Evolutionary conservation across 2,113 vertebrate species (phyloP).

Genomic region (Sinocyclocheilus rhinocerous): DNA sequence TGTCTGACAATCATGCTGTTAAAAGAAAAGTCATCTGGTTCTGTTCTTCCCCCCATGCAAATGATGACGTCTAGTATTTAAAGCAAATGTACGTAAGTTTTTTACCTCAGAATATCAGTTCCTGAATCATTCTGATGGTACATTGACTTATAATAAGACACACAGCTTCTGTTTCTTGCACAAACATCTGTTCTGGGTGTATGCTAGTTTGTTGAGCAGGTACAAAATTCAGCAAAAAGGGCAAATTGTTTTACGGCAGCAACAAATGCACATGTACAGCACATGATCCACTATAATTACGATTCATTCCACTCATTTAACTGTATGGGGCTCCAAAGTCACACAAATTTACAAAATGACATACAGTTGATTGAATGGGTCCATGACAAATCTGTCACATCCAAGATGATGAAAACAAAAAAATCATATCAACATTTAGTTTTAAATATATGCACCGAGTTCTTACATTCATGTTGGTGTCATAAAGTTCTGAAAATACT

Average conservation of each 20-base stretch:
- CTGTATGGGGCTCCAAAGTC: too few species aligned
- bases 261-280: neutral
- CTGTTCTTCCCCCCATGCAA: neutral
- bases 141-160: neutral
- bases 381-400: neutral
- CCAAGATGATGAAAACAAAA: neutral
- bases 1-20: slow-evolving; percentile 23
- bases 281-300: neutral
- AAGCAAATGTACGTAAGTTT: neutral
- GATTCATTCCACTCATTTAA: too few species aligned
- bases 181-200: neutral
- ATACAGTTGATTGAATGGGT: neutral
- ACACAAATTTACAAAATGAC: neutral
- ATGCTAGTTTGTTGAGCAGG: neutral
- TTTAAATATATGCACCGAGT: neutral
- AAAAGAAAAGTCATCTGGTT: slow-evolving; percentile 21
- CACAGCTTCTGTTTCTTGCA: neutral
- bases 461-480: neutral
- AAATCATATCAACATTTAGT: neutral
- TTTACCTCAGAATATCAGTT: neutral
- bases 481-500: neutral
- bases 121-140: neutral
- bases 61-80: neutral
- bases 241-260: neutral
- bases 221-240: neutral